Conservation (phyloP, 2,797 vertebrate genomes). For the Centroberyx gerrardi region DNA sequence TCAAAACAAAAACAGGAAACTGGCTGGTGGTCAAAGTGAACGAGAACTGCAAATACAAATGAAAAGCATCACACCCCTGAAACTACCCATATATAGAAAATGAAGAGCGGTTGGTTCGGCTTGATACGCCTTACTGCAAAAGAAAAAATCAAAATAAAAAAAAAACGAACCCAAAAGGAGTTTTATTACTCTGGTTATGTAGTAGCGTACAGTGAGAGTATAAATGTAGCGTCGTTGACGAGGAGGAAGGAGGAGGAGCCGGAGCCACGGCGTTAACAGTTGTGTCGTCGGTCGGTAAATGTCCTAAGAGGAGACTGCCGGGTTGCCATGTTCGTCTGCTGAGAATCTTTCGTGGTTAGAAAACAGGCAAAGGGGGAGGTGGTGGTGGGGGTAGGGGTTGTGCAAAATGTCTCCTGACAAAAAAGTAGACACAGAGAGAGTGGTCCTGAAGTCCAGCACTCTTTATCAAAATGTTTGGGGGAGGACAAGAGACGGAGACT, state of each 20-base stretch:
- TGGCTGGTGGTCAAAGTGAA: constrained; percentile 80
- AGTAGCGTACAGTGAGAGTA: constrained; percentile 80
- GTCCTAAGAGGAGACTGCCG: constrained; percentile 60
- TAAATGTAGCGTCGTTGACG: constrained; percentile 65
- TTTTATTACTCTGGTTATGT: constrained; percentile 69
- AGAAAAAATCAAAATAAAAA: constrained; percentile 14
- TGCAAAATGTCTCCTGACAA: constrained; percentile 49
- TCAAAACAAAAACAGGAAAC: constrained; percentile 74
- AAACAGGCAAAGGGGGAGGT: background rate
- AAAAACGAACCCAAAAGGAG: background rate
- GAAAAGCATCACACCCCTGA: constrained; percentile 49
- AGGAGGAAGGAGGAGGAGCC: constrained; percentile 76
- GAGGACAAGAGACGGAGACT: constrained; percentile 32
- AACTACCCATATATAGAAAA: constrained; percentile 46
- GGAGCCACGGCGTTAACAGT: constrained; percentile 72
- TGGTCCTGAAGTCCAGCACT: constrained; percentile 26
- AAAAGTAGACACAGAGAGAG: constrained; percentile 24
- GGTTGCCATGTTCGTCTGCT: constrained; percentile 69
- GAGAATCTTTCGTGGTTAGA: constrained; percentile 3
- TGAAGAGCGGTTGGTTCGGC: constrained; percentile 35
- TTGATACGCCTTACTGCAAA: constrained; percentile 41
- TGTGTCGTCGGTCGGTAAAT: constrained; percentile 60
- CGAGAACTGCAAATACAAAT: constrained; percentile 37
- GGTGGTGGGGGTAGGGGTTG: background rate
- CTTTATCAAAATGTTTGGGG: constrained; percentile 21